Base-by-base conservation (phyloP, 1,140 invertebrate genomes). In the Aleiodes sp. region DNA sequence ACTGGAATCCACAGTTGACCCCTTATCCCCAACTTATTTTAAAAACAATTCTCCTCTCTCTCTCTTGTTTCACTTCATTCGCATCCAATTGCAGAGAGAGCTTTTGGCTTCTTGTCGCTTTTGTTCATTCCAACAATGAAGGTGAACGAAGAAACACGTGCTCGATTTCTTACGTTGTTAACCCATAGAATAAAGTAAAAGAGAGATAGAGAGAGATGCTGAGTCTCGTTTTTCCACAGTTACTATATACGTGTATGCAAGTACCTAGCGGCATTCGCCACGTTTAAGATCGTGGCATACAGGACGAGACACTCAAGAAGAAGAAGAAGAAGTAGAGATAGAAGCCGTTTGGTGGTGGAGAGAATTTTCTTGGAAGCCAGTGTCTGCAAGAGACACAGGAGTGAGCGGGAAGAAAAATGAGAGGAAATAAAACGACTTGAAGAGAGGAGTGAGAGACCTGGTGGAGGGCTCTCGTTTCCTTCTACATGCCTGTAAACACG, bases 271-370 rank as follows among this genome's bases (percentile, higher is more conserved):
- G 41, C 41, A 2, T 46, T 16, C 41, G 26, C n/a, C 46, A 52
- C 46, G 46, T 52, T 52, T 76, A n/a, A 78, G 78, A 83, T 84
- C 80, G 82, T 84, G 80, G 81, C 78, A 80, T 82, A 81, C 81
- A 72, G 79, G 80, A 80, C 71, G 75, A 59, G 56, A 59, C 56
- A 59, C 28, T 59, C 28, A 31, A 75, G 73, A 61, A 43, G 71
- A 72, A 67, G 73, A 37, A 43, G 33, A 16, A 64, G 10, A 66
- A 60, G 64, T 68, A 59, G 70, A 73, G 76, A 67, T 64, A 67
- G 71, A 59, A 68, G 74, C 75, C 74, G 75, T 68, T 70, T 68
- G 74, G 79, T 72, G 71, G 69, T 31, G 70, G 52, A 61, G 52
- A 73, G 65, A 72, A 46, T 70, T 41, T 81, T 83, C 82, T 77